phyloP scores from a whole-genome alignment of 2,888 invertebrate species.

The Agrochola litura region DNA sequence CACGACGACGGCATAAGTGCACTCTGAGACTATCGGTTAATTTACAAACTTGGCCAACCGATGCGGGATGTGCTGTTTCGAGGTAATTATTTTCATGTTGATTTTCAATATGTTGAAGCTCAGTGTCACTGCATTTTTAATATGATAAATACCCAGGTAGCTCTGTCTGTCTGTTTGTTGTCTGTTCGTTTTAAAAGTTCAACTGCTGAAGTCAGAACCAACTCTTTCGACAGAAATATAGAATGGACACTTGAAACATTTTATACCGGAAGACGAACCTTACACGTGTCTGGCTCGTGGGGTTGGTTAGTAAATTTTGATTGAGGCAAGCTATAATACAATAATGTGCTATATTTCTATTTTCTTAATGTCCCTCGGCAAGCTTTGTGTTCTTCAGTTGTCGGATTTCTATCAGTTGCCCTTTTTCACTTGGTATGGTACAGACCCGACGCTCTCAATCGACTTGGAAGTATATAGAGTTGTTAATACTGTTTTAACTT shows the following conservation, averaged over 20 bases:
- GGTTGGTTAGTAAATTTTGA: conserved; percentile 14
- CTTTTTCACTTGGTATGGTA: no score
- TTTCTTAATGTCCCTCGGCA: no score
- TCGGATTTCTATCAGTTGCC: no score
- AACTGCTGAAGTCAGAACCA: not conserved
- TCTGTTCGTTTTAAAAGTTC: not conserved
- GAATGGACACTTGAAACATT: not conserved
- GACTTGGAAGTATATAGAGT: no score
- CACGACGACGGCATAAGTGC: conserved; percentile 61
- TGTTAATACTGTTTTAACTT: no score
- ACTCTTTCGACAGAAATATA: not conserved
- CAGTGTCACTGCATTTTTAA: conserved; percentile 16
- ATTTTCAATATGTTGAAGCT: conserved; percentile 36
- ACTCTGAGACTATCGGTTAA: conserved; percentile 60
- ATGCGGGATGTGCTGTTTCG: conserved; percentile 51
- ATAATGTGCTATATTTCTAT: not conserved
- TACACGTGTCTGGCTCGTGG: not conserved
- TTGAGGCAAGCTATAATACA: not conserved
- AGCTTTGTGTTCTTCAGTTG: no score
- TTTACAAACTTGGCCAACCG: conserved; percentile 53
- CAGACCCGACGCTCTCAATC: no score
- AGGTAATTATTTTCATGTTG: conserved; percentile 47
- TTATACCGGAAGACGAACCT: conserved; percentile 16
- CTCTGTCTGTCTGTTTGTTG: not conserved
- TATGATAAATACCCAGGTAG: conserved; percentile 7